Conservation (phyloP, 2,888 invertebrate species). For the Campoplex nolae region DNA sequence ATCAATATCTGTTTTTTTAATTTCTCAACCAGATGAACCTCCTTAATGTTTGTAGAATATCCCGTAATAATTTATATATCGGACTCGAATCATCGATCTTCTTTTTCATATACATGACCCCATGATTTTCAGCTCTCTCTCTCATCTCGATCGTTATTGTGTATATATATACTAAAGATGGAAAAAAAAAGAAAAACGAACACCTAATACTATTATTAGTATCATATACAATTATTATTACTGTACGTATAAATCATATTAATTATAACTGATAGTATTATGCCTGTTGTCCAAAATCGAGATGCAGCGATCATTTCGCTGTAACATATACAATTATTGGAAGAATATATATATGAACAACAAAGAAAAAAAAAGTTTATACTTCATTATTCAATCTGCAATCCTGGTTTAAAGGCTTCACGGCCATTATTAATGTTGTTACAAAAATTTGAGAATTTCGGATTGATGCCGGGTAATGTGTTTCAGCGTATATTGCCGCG, state of each 20-base stretch:
- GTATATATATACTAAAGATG: conserved; percentile 45
- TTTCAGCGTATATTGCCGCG: too few relatives aligned
- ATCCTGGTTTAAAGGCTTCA: neutral
- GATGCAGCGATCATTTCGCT: conserved; percentile 66
- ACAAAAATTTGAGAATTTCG: too few relatives aligned
- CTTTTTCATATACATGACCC: conserved; percentile 31
- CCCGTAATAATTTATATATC: conserved; percentile 43
- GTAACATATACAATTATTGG: conserved; percentile 65
- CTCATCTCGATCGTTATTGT: conserved; percentile 65
- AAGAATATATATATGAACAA: conserved; percentile 65
- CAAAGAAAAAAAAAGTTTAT: neutral
- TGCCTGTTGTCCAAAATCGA: conserved; percentile 76
- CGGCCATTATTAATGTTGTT: too few relatives aligned
- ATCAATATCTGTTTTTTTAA: too few relatives aligned
- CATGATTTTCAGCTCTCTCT: conserved; percentile 56
- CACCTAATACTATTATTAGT: conserved; percentile 63
- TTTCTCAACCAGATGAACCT: too few relatives aligned
- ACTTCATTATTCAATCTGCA: neutral
- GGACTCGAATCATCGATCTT: conserved; percentile 45
- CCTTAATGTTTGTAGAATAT: conserved; percentile 14
- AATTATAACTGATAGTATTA: conserved; percentile 78
- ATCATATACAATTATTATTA: conserved; percentile 69
- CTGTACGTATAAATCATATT: conserved; percentile 70
- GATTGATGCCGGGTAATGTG: too few relatives aligned
- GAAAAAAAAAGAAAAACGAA: conserved; percentile 27